These are phyloP conservation scores for Rhagologus leucostigma DNA, from an alignment of 2,113 vertebrate species.

Conservation along the genomic window DNA sequence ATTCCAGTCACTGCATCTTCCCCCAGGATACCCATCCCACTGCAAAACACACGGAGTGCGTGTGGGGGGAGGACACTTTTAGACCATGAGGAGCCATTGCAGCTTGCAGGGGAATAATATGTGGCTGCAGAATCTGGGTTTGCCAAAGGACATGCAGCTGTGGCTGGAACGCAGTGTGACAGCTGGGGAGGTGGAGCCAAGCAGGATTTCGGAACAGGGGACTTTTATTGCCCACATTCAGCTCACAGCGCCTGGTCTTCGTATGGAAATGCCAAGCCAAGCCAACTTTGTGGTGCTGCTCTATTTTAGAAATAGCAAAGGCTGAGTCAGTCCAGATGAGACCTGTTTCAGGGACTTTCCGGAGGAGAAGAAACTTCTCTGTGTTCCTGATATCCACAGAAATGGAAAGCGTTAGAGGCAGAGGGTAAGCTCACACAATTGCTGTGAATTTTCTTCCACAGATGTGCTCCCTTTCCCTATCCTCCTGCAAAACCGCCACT, in stretches of 20 bases:
- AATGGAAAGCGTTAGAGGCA: not conserved
- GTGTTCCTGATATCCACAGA: not conserved
- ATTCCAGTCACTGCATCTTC: rapidly evolving
- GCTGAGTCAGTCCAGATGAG: not conserved
- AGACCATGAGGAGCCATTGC: not conserved
- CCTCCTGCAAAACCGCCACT: not conserved
- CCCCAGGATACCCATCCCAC: not conserved
- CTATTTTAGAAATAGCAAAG: not conserved
- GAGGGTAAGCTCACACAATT: not conserved
- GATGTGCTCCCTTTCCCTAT: not conserved
- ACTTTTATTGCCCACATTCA: not conserved
- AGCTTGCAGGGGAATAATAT: not conserved
- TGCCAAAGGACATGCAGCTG: not conserved
- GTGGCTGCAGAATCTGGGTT: not conserved
- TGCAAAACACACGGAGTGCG: not conserved
- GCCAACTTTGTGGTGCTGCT: not conserved
- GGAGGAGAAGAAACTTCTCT: not conserved
- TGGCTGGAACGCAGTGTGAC: not conserved
- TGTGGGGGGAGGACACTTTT: not conserved
- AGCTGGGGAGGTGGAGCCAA: not conserved
- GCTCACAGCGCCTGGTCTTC: not conserved
- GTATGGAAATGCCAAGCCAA: not conserved
- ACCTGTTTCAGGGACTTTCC: not conserved
- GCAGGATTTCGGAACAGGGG: not conserved
- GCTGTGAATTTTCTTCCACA: not conserved